Evolutionary conservation across 2,113 vertebrate species (phyloP).

Genomic region (Capreolus pygargus): DNA sequence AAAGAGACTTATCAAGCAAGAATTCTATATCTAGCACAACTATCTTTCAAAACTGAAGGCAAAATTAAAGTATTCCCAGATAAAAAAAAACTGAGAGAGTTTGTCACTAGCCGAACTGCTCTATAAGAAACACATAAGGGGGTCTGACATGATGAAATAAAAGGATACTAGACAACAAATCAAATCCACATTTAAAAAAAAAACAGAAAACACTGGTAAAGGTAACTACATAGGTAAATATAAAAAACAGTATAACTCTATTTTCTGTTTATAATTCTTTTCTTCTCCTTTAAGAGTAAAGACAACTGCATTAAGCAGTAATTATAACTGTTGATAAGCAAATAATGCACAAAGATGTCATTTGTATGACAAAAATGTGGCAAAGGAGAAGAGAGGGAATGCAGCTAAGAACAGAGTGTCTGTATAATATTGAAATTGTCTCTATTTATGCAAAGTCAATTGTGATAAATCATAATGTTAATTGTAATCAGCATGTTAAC

Average conservation of each 20-base stretch:
- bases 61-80: not conserved
- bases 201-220: not conserved
- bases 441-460: not conserved
- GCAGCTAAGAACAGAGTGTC: not conserved
- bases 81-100: not conserved
- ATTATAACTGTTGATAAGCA: not conserved
- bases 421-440: not conserved
- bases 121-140: not conserved
- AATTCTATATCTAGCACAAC: constrained; percentile 44
- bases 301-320: constrained; percentile 7
- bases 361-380: not conserved
- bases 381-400: not conserved
- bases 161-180: not conserved
- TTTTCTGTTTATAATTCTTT: not conserved
- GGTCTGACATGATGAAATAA: not conserved
- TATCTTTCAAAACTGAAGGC: not conserved
- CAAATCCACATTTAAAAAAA: not conserved
- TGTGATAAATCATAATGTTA: not conserved
- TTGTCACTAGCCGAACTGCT: not conserved
- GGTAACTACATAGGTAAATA: not conserved
- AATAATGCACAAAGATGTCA: not conserved
- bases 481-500: not conserved
- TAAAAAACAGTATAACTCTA: not conserved
- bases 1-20: not conserved
- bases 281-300: not conserved